Base-by-base conservation (phyloP, 2,888 invertebrate species). In the Dorcus hopei region DNA sequence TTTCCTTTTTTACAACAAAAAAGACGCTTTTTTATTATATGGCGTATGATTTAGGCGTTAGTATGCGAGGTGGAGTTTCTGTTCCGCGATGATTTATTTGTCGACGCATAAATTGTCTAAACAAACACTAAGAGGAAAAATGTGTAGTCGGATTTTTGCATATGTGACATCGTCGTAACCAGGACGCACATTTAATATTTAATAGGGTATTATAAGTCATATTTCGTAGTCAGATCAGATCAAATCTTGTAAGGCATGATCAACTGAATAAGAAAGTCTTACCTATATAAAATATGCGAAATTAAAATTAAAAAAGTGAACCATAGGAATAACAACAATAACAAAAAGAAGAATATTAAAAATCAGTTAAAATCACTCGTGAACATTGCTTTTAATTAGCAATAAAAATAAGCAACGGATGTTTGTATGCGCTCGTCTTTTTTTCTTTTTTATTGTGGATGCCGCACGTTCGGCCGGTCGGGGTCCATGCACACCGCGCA, bases 91-190 rank as follows among this genome's bases (percentile, higher is more conserved):
- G 64, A 66, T 64, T 68, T 66, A 63, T 67, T 63, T 64, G 59
- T 58, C 57, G 48, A 56, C 11, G 57, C 62, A 65, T 68, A 67
- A 68, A 68, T 68, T 67, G 65, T 61, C 61, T 57, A 65, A 68
- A 68, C 67, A 65, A 68, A 66, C 65, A 66, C 66, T 68, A 68
- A 67, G 67, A 68, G 66, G 65, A 66, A 67, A 68, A 68, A 63
- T 66, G 59, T 67, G 68, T 67, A 62, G 51, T 58, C 51, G 62
- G 59, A 59, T 62, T 33, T 33, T 62, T 62, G 59, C 62, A 57
- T 62, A 54, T 43, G 53, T 56, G 59, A 58, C 43, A 53, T 47
- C 58, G n/a, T 33, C 26, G 7, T 53, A 43, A 40, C 54, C 4
- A 33, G 43, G 23, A 45, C 23, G 23, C 23, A 45, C 23, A 4